phyloP scores from a whole-genome alignment of 2,113 vertebrate genomes.

The Neolamprologus sp. region DNA sequence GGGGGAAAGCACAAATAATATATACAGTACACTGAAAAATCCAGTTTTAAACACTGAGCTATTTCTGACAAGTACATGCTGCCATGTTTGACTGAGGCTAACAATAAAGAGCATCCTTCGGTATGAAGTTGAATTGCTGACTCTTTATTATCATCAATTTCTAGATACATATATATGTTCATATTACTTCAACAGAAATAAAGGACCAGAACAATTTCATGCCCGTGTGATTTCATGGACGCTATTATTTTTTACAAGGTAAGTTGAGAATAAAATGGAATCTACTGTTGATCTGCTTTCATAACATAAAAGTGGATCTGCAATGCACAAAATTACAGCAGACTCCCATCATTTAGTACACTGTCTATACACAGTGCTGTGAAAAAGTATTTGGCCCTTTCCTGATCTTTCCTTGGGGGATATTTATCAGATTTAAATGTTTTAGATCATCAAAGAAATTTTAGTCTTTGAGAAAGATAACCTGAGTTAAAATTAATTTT shows the following conservation, averaged over 20 bases:
- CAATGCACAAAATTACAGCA: not conserved
- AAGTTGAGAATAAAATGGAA: slow-evolving; percentile 23
- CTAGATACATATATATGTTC: not conserved
- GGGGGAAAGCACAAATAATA: not conserved
- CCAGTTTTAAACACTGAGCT: not conserved
- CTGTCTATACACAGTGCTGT: not conserved
- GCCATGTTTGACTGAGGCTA: not conserved
- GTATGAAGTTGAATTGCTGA: not conserved
- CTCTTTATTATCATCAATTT: slow-evolving; percentile 7
- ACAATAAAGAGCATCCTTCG: not conserved
- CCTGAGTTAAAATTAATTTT: not conserved
- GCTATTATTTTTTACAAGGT: slow-evolving; percentile 2
- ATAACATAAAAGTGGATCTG: slow-evolving; percentile 3
- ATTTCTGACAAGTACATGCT: not conserved
- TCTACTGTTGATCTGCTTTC: slow-evolving; percentile 16
- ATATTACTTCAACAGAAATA: slow-evolving; percentile 5
- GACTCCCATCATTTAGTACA: not conserved
- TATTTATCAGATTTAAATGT: not conserved
- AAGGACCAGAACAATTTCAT: slow-evolving; percentile 30
- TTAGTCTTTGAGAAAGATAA: not conserved
- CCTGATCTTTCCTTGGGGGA: not conserved
- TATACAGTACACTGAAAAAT: not conserved
- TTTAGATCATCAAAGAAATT: not conserved
- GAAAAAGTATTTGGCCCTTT: not conserved
- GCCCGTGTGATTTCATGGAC: not conserved